A percentile compares a stretch with the other conserved stretches of the same genome.
Evolutionary conservation across 2,113 vertebrate genomes (phyloP).

Genomic region (Indri indri): DNA sequence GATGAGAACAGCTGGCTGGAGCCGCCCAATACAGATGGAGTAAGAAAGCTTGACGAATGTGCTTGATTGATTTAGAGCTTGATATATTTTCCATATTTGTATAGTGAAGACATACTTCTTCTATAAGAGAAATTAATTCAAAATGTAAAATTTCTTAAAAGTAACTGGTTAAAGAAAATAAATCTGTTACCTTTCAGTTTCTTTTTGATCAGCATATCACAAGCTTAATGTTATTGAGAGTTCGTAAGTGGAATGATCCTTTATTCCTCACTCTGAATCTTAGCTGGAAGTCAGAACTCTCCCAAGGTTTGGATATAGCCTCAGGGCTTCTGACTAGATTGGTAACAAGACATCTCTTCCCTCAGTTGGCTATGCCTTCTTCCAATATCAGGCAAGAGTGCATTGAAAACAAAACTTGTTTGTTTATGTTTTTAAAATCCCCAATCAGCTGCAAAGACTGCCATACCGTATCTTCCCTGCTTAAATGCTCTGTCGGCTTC

Average conservation of each 20-base stretch:
- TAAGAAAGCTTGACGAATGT: background rate
- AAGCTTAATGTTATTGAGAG: background rate
- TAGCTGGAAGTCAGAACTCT: background rate
- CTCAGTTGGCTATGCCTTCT: background rate
- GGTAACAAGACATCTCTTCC: background rate
- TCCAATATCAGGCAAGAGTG: background rate
- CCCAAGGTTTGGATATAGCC: background rate
- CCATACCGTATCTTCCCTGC: background rate
- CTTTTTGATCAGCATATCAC: background rate
- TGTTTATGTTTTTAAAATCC: background rate
- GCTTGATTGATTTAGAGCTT: background rate
- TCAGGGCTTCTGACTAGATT: background rate
- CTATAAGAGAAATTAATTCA: slow-evolving; percentile 16
- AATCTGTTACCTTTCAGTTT: background rate
- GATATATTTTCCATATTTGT: background rate
- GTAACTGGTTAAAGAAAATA: background rate
- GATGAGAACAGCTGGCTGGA: background rate
- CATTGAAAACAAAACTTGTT: background rate
- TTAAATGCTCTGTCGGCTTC: background rate
- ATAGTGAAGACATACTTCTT: background rate
- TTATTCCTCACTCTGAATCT: background rate
- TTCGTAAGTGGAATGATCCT: background rate
- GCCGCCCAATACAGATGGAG: background rate
- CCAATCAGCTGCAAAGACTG: background rate
- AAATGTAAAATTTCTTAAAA: slow-evolving; percentile 43